phyloP scores from a whole-genome alignment of 2,888 invertebrate species.

The Gymnocheta viridis region DNA sequence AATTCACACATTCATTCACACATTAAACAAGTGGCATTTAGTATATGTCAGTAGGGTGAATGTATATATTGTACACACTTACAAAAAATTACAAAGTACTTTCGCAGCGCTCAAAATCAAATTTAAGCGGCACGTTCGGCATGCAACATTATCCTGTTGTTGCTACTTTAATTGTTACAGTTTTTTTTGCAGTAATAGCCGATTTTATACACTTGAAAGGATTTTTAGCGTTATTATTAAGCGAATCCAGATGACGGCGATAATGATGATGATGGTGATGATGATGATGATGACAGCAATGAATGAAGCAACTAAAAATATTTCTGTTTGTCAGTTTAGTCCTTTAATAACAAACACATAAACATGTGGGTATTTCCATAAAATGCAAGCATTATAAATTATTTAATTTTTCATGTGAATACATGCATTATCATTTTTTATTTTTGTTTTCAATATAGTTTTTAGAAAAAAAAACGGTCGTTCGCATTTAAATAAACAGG shows the following conservation, averaged over 20 bases:
- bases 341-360: not conserved
- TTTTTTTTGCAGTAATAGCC: slow-evolving; percentile 3
- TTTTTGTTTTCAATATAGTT: no score
- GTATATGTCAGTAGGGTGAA: not conserved
- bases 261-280: slow-evolving; percentile 9
- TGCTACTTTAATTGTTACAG: slow-evolving; percentile 22
- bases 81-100: not conserved
- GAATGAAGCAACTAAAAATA: slow-evolving; percentile 24
- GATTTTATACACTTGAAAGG: slow-evolving; percentile 34
- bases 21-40: not conserved
- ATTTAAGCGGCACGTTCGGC: slow-evolving; percentile 26
- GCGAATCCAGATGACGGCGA: not conserved
- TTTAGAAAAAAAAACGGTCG: no score
- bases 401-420: no score
- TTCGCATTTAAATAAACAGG: no score
- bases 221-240: slow-evolving; percentile 49
- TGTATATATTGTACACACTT: not conserved
- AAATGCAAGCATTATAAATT: no score
- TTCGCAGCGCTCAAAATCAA: not conserved
- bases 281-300: slow-evolving; percentile 9
- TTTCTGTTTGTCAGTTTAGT: slow-evolving; percentile 19
- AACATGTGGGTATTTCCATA: slow-evolving; percentile 23
- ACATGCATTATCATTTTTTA: no score
- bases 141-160: slow-evolving; percentile 22
- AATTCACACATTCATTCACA: not conserved